Evolutionary conservation across 2,888 invertebrate species (phyloP).

Genomic region (Notodonta ziczac): DNA sequence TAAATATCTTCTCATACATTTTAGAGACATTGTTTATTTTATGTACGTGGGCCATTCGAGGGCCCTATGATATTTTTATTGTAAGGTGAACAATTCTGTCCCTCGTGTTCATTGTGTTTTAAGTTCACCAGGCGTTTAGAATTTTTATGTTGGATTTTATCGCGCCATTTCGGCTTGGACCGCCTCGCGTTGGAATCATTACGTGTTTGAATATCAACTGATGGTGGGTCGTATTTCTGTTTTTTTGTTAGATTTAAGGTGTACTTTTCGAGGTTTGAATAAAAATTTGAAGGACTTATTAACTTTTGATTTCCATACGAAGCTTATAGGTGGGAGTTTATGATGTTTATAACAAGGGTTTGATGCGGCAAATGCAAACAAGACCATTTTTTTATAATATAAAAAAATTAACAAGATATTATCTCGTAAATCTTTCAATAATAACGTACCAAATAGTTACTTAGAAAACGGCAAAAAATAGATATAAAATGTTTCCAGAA

Average conservation of each 20-base stretch:
- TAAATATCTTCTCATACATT: conserved; percentile 52
- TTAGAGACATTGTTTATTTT: conserved; percentile 60
- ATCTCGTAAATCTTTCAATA: too few species aligned
- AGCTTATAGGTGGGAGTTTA: too few species aligned
- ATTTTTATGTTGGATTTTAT: conserved; percentile 58
- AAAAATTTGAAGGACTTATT: not conserved
- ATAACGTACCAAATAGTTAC: too few species aligned
- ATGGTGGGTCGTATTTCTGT: not conserved
- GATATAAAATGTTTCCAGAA: too few species aligned
- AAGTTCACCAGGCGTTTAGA: conserved; percentile 52
- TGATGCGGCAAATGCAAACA: too few species aligned
- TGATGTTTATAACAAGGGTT: too few species aligned
- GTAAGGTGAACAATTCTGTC: conserved; percentile 53
- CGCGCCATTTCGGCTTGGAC: conserved; percentile 17
- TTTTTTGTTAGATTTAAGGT: not conserved
- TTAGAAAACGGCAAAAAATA: too few species aligned
- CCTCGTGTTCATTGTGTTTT: conserved; percentile 58
- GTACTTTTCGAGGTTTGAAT: not conserved
- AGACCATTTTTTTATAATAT: too few species aligned
- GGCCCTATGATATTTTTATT: conserved; percentile 61
- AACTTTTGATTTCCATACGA: too few species aligned
- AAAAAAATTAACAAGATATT: too few species aligned
- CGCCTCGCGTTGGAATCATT: conserved; percentile 33
- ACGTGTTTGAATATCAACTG: conserved; percentile 45
- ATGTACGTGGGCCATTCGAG: conserved; percentile 52